Evolutionary conservation across 2,797 vertebrate genomes (phyloP), one percentile per base, ranked within the genome.

Genomic region (Lindbergichthys nudifrons): DNA sequence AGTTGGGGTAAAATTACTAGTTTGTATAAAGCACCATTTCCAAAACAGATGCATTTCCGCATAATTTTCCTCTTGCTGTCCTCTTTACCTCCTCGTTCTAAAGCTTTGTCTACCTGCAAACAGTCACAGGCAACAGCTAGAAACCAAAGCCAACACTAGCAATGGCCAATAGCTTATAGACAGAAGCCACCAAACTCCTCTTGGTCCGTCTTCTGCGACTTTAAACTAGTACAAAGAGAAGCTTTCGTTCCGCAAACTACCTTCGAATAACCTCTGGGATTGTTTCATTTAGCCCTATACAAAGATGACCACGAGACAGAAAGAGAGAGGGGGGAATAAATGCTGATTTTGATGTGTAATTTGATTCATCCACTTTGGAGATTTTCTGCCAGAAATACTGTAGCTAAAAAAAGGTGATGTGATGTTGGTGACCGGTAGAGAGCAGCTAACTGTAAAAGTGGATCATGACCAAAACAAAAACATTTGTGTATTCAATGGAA

Each of bases 101-200:
- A 98, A 99, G 97, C 97, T 99, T 99, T 99, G 98, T 99, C 98
- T 99, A 98, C 97, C 97, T 99, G 97, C 96, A 97, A 97, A 98
- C 96, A 97, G 97, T 99, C 97, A 98, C 98, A 98, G 97, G 97
- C 98, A 97, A 99, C 97, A 99, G 98, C 98, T 99, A 97, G 95
- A 99, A 99, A 99, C 98, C 98, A 99, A 99, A 99, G 98, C 97
- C 97, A 97, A 98, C 97, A 96, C 96, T 96, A 98, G 96, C 97
- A 97, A 98, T 97, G 97, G 97, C 98, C 97, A 98, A 98, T 97
- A 98, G 97, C 96, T 98, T 97, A 97, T 80, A 80, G 96, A 96
- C 97, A 97, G 97, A 97, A 97, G 96, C 95, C 96, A 91, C 96
- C 96, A 96, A 96, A 93, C 88, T 92, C 89, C 94, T 95, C 95